Base-by-base conservation (phyloP, 2,888 invertebrate genomes). In the Lithophane socia region DNA sequence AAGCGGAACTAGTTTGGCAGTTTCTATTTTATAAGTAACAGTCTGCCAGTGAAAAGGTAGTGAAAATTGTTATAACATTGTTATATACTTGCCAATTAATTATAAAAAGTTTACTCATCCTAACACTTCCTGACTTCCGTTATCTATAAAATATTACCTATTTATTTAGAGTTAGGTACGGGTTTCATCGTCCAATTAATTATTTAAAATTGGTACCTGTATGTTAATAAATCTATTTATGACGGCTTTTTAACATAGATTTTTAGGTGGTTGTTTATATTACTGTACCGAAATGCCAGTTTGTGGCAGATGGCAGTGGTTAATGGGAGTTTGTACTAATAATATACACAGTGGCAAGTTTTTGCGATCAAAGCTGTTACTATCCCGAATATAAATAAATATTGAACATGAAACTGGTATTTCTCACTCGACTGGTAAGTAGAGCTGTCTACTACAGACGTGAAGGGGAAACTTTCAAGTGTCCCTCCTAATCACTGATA, bases 1-100 rank as follows among this genome's bases (percentile, higher is more conserved):
- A 88, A 80, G 86, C 85, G 87, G 87, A 87, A 86, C 86, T 86
- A 80, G 85, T 80, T 84, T 80, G 71, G 52, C 63, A 73, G 67
- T 86, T 87, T 79, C 82, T 75, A 84, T 74, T 81, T 86, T 61
- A 66, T 67, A 73, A 73, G 73, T 65, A 66, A 73, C 42, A 63
- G 64, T 70, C 42, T 54, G 21, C 21, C 49, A 47, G 74, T 69
- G 77, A 44, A 75, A 75, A 84, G 64, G 63, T 64, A 74, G 81
- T 73, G 84, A 79, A 86, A 83, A 84, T 66, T 42, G 18, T 79
- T 83, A 68, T 54, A 74, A 72, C 65, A 74, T 69, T 66, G 24
- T 60, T 75, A 75, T 68, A 61, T n/a, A 65, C 21, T 54, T 49
- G n/a, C 73, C 24, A 83, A 86, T 79, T 83, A 86, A 83, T 78